Percentiles rank a stretch among this genome's conserved stretches.
Evolutionary conservation across 2,888 invertebrate genomes (phyloP).

Genomic region (Brassicogethes aeneus): DNA sequence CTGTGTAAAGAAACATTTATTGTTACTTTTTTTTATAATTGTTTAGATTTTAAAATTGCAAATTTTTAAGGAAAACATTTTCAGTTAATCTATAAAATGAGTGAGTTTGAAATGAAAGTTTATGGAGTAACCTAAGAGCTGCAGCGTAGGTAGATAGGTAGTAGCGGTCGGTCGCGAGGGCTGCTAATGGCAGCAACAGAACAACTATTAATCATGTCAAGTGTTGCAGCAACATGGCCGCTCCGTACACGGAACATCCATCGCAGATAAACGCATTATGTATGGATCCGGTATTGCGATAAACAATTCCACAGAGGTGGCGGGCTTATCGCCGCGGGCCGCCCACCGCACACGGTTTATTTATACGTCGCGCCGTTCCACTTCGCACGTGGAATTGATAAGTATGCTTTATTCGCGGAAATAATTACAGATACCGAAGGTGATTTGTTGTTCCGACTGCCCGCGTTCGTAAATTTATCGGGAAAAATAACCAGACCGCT

Average conservation of each 20-base stretch:
- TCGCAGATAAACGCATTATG: slow-evolving; percentile 43
- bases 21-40: too few species aligned
- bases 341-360: slow-evolving; percentile 20
- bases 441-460: slow-evolving; percentile 6
- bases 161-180: slow-evolving; percentile 27
- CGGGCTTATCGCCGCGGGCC: slow-evolving; percentile 28
- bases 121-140: too few species aligned
- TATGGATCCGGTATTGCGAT: slow-evolving; percentile 39
- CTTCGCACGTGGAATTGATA: slow-evolving; percentile 25
- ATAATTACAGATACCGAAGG: slow-evolving; percentile 15
- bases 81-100: too few species aligned
- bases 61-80: too few species aligned
- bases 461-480: too few species aligned
- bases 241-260: slow-evolving; percentile 41
- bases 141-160: too few species aligned
- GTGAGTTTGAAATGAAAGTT: too few species aligned
- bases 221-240: slow-evolving; percentile 42
- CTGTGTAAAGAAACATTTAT: too few species aligned
- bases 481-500: too few species aligned
- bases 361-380: slow-evolving; percentile 14
- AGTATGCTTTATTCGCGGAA: slow-evolving; percentile 24
- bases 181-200: slow-evolving; percentile 41
- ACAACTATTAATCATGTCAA: slow-evolving; percentile 43
- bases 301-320: slow-evolving; percentile 39
- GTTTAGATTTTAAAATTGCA: too few species aligned